A percentile compares a stretch with the other conserved stretches of the same genome.
These are phyloP conservation scores for Bedellia somnulentella DNA, from an alignment of 2,888 invertebrate species.

Conservation along the genomic window DNA sequence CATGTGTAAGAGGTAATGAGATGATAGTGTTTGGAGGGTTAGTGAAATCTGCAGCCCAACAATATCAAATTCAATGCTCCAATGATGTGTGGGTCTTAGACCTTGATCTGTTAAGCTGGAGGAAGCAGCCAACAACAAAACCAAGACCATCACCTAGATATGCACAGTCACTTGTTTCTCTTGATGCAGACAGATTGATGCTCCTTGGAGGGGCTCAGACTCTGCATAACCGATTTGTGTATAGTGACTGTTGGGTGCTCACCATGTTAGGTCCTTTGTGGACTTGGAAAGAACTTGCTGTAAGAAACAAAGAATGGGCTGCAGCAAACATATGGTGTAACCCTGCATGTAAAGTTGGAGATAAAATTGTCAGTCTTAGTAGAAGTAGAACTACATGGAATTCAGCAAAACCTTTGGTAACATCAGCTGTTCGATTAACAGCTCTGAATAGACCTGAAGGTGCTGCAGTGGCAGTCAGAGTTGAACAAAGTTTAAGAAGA, in stretches of 20 bases:
- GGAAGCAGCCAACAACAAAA: constrained; percentile 69
- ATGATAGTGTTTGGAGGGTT: constrained; percentile 85
- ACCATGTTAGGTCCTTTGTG: constrained; percentile 73
- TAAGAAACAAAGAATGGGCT: constrained; percentile 76
- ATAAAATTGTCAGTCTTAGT: constrained; percentile 76
- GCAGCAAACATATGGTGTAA: constrained; percentile 92
- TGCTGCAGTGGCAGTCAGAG: constrained; percentile 48
- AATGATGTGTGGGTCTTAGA: constrained; percentile 92
- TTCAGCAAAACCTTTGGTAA: constrained; percentile 53
- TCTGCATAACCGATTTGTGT: constrained; percentile 72
- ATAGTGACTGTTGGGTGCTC: constrained; percentile 89
- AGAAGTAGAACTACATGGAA: constrained; percentile 59
- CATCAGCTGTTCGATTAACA: constrained; percentile 55
- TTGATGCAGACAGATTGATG: constrained; percentile 78
- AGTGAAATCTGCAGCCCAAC: constrained; percentile 52
- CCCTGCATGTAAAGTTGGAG: constrained; percentile 80
- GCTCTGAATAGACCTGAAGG: constrained; percentile 35
- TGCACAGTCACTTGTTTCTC: constrained; percentile 87
- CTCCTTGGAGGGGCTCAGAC: constrained; percentile 88
- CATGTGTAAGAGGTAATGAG: constrained; percentile 76
- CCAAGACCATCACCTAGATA: constrained; percentile 81
- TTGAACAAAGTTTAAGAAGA: constrained; percentile 48
- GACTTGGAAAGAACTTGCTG: constrained; percentile 75
- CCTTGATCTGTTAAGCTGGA: constrained; percentile 76
- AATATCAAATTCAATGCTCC: constrained; percentile 56